phyloP scores from a whole-genome alignment of 1,140 invertebrate genomes.

The Parasteatoda tepidariorum region DNA sequence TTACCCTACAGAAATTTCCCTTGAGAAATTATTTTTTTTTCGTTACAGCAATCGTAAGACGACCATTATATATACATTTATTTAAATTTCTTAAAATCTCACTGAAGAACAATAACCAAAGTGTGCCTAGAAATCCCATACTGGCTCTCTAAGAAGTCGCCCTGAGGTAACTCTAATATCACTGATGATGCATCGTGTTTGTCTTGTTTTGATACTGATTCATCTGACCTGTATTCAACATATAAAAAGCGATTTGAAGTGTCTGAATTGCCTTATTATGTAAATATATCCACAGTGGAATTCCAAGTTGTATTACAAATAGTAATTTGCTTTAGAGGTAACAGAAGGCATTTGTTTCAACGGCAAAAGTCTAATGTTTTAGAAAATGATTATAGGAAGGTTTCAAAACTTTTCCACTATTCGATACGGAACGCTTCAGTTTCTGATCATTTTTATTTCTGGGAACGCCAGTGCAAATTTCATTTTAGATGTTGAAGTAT shows the following conservation, averaged over 20 bases:
- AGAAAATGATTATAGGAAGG: neutral
- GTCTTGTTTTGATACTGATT: neutral
- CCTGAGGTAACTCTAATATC: conserved; percentile 1
- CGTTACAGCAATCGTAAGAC: neutral
- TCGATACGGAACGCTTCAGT: no score
- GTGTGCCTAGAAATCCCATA: no score
- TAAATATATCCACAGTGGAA: conserved; percentile 9
- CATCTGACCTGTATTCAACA: neutral
- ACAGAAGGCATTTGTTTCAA: conserved; percentile 13
- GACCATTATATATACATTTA: neutral
- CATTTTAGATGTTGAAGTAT: no score
- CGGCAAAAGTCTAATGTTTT: neutral
- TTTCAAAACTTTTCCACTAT: neutral
- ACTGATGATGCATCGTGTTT: conserved; percentile 5
- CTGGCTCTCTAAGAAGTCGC: no score
- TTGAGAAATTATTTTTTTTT: neutral
- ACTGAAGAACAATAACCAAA: neutral
- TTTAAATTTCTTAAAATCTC: neutral
- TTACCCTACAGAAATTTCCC: neutral
- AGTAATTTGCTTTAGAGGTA: conserved; percentile 10
- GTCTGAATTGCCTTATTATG: conserved; percentile 45
- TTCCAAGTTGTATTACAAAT: conserved; percentile 6
- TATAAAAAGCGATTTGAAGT: conserved; percentile 27
- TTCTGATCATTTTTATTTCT: no score
- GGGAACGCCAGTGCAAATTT: no score